These are phyloP conservation scores for Norana najaformis DNA, from an alignment of 2,888 invertebrate species.

Conservation along the genomic window DNA sequence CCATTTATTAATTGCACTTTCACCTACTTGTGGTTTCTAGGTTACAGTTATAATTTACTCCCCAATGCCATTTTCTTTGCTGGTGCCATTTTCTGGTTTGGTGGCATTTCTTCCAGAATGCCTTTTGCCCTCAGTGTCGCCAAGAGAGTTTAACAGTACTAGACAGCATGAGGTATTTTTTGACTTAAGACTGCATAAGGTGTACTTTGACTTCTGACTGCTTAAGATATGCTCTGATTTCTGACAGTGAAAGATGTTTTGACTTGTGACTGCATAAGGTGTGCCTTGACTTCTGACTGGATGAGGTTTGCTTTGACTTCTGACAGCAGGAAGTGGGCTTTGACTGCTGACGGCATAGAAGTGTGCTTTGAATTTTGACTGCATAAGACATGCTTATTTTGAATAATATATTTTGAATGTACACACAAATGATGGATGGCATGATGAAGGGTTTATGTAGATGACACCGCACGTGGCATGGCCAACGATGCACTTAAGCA, in stretches of 20 bases:
- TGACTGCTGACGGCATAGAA: no score
- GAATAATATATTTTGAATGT: no score
- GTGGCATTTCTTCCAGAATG: background rate
- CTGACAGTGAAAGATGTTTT: no score
- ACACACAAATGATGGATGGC: background rate
- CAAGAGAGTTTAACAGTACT: background rate
- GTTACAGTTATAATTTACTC: background rate
- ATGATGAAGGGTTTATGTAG: background rate
- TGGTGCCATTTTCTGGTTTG: background rate
- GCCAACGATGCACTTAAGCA: background rate
- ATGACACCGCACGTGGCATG: background rate
- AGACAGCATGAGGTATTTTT: background rate
- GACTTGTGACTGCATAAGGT: background rate
- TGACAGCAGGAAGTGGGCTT: no score
- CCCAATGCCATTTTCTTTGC: background rate
- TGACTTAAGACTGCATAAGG: background rate
- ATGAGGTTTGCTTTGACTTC: background rate
- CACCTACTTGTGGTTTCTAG: background rate
- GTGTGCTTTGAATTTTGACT: no score
- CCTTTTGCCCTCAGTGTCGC: background rate
- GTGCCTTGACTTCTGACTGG: background rate
- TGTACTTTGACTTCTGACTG: background rate
- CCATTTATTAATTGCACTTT: no score
- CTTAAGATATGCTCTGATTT: background rate
- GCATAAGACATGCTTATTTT: background rate